Evolutionary conservation across 2,113 vertebrate genomes (phyloP).

Genomic region (Zosterops hypoxanthus): DNA sequence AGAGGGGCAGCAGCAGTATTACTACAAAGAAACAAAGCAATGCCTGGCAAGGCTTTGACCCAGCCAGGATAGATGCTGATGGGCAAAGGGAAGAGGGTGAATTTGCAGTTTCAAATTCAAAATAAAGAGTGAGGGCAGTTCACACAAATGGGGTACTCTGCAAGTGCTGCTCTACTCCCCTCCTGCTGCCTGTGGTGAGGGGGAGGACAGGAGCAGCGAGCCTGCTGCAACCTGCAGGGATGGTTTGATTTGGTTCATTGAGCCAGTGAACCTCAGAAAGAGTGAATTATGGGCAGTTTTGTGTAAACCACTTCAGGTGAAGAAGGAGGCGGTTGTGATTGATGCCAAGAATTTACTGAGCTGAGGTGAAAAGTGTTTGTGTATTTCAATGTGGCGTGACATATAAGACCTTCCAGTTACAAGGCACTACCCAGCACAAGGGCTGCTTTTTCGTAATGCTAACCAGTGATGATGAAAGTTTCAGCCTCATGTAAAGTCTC

Average conservation of each 20-base stretch:
- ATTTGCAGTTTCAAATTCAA: not conserved
- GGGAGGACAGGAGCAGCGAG: not conserved
- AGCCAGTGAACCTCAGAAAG: constrained; percentile 24
- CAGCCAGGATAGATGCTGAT: not conserved
- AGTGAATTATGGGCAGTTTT: constrained; percentile 56
- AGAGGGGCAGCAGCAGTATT: not conserved
- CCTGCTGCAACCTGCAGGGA: not conserved
- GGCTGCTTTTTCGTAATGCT: not conserved
- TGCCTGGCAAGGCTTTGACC: not conserved
- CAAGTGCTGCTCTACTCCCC: not conserved
- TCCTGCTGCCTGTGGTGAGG: not conserved
- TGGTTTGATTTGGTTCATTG: constrained; percentile 46
- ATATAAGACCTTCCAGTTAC: constrained; percentile 53
- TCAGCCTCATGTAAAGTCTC: not conserved
- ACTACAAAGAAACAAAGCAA: not conserved
- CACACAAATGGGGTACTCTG: not conserved
- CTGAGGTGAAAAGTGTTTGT: constrained; percentile 69
- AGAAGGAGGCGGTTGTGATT: constrained; percentile 57
- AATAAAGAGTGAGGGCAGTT: not conserved
- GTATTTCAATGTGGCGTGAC: constrained; percentile 64
- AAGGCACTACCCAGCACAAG: constrained; percentile 31
- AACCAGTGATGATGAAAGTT: not conserved
- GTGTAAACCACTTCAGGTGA: constrained; percentile 64
- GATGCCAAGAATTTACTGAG: constrained; percentile 58
- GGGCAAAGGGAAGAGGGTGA: not conserved